Evolutionary conservation across 2,888 invertebrate genomes (phyloP).

Genomic region (Drosophila nr. medialis): DNA sequence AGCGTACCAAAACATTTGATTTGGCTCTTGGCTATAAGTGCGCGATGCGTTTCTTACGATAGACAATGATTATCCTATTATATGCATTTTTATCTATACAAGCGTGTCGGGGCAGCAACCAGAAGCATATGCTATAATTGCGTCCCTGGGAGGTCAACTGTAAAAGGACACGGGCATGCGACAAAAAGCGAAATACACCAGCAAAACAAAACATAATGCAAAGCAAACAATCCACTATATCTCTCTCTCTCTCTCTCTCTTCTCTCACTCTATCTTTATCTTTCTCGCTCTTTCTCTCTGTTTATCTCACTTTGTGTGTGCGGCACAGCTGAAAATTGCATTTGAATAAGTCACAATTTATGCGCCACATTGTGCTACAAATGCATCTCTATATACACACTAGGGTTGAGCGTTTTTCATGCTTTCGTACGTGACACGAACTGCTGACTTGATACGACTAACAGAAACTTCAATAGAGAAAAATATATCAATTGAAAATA

Average conservation of each 20-base stretch:
- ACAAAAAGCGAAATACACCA: conserved; percentile 19
- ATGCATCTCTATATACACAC: background rate
- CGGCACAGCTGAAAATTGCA: conserved; percentile 56
- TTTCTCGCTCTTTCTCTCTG: background rate
- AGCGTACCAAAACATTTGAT: conserved; percentile 25
- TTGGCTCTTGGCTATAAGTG: background rate
- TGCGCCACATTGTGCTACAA: conserved; percentile 32
- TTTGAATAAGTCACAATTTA: conserved; percentile 55
- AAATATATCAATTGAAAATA: background rate
- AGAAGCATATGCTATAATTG: conserved; percentile 59
- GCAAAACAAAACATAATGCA: conserved; percentile 10
- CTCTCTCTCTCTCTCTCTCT: background rate
- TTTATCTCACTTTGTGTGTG: conserved; percentile 6
- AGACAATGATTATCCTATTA: conserved; percentile 33
- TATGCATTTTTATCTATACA: conserved; percentile 50
- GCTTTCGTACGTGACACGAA: background rate
- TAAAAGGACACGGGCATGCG: conserved; percentile 44
- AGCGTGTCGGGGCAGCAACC: conserved; percentile 4
- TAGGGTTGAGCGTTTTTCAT: conserved; percentile 4
- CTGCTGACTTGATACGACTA: background rate
- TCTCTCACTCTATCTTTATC: background rate
- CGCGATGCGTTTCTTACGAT: conserved; percentile 19
- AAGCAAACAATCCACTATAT: conserved; percentile 13
- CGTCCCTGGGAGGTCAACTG: conserved; percentile 57
- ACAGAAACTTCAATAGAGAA: background rate